phyloP scores from a whole-genome alignment of 2,113 vertebrate genomes.

The Myotis yumanensis region DNA sequence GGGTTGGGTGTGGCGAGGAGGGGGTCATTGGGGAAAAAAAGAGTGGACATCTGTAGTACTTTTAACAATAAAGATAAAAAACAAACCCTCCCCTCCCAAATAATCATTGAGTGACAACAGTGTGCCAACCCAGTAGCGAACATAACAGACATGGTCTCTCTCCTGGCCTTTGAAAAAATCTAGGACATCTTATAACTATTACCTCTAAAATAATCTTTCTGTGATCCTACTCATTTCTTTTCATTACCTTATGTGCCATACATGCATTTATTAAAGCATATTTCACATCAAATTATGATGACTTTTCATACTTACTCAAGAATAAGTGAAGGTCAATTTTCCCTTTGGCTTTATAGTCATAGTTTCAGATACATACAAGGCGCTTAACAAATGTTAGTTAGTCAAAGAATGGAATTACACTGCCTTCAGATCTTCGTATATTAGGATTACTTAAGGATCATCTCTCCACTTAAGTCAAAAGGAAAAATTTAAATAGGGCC shows the following conservation, averaged over 20 bases:
- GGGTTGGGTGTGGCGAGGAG: too few species aligned
- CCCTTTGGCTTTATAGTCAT: neutral
- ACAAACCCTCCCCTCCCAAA: neutral
- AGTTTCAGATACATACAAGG: neutral
- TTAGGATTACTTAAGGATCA: neutral
- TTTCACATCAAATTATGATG: neutral
- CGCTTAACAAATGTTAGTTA: constrained; percentile 11
- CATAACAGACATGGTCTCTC: neutral
- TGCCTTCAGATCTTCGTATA: neutral
- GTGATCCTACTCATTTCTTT: neutral
- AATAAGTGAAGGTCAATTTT: constrained; percentile 15
- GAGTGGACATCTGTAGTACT: too few species aligned
- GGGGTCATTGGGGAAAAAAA: too few species aligned
- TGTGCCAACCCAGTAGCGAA: neutral
- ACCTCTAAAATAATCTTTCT: neutral
- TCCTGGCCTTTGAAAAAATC: neutral
- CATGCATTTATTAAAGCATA: neutral
- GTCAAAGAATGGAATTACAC: neutral
- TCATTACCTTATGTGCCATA: neutral
- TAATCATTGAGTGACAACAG: neutral
- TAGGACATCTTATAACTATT: neutral
- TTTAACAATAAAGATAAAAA: too few species aligned
- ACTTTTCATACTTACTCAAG: neutral
- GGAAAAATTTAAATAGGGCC: neutral
- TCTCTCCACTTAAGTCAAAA: neutral